These are phyloP conservation scores for Sebastes trivittatus DNA, from an alignment of 2,797 vertebrate genomes.

Conservation along the genomic window DNA sequence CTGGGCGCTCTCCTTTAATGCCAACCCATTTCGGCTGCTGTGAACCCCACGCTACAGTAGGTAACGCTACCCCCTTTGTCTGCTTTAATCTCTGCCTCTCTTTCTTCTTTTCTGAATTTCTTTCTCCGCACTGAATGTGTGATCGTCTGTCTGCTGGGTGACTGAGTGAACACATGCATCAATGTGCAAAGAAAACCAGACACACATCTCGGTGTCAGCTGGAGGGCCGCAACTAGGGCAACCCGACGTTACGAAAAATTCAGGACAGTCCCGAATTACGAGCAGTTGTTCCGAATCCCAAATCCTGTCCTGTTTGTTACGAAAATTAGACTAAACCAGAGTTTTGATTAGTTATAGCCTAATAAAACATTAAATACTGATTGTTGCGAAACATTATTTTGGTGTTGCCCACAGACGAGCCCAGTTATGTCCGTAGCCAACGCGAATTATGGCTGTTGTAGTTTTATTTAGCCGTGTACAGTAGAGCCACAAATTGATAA, in stretches of 20 bases:
- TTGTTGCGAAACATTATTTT: neutral
- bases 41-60: constrained; percentile 15
- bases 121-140: neutral
- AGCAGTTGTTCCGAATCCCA: accelerated
- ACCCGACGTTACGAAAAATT: neutral
- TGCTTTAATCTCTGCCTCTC: constrained; percentile 28
- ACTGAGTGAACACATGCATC: neutral
- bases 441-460: neutral
- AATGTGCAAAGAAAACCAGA: constrained; percentile 3
- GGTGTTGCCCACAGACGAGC: too few species aligned
- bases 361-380: neutral
- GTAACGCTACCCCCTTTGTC: constrained; percentile 32
- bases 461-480: neutral
- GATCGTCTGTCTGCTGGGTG: neutral
- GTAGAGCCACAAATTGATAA: too few species aligned
- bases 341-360: too few species aligned
- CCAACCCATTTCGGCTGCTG: constrained; percentile 7
- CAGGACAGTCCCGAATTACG: too few species aligned
- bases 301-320: neutral
- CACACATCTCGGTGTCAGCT: neutral
- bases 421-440: neutral
- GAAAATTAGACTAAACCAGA: too few species aligned
- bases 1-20: constrained; percentile 19
- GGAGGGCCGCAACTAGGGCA: neutral
- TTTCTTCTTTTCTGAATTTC: constrained; percentile 4